phyloP scores from a whole-genome alignment of 2,888 invertebrate species.

The Monochamus alternatus region DNA sequence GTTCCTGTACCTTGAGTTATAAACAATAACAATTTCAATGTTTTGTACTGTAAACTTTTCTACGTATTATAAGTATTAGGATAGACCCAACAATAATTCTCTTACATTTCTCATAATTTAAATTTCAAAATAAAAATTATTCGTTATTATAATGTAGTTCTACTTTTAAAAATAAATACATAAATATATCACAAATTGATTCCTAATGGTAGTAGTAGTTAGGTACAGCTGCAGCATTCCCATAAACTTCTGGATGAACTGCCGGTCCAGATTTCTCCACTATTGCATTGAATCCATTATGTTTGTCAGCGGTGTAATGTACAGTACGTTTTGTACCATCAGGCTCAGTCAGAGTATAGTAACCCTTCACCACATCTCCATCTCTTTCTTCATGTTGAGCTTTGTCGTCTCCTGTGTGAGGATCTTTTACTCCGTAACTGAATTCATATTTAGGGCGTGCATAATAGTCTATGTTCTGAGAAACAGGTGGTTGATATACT shows the following conservation, averaged over 20 bases:
- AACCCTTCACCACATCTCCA: slow-evolving; percentile 76
- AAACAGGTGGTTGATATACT: slow-evolving; percentile 34
- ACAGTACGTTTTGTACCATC: slow-evolving; percentile 77
- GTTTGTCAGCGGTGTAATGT: slow-evolving; percentile 77
- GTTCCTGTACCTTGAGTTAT: neutral
- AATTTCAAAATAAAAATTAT: too few relatives aligned
- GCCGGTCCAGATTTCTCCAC: slow-evolving; percentile 54
- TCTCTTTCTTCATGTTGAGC: slow-evolving; percentile 72
- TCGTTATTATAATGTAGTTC: neutral
- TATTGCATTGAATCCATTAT: slow-evolving; percentile 74
- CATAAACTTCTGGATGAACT: slow-evolving; percentile 45
- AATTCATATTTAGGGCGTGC: slow-evolving; percentile 66
- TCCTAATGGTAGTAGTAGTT: slow-evolving; percentile 19
- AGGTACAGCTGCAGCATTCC: slow-evolving; percentile 9
- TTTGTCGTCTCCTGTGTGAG: slow-evolving; percentile 75
- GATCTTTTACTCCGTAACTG: slow-evolving; percentile 73
- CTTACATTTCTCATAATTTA: too few relatives aligned
- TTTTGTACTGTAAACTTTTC: too few relatives aligned
- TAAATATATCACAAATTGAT: slow-evolving; percentile 1
- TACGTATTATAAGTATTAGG: too few relatives aligned
- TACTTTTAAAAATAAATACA: slow-evolving; percentile 25
- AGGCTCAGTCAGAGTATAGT: slow-evolving; percentile 76
- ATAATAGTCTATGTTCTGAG: slow-evolving; percentile 44
- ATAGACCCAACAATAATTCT: too few relatives aligned
- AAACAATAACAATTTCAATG: neutral